Percentiles rank a stretch among this genome's conserved stretches.
phyloP scores from a whole-genome alignment of 2,888 invertebrate species.

The Drosophila colorata region DNA sequence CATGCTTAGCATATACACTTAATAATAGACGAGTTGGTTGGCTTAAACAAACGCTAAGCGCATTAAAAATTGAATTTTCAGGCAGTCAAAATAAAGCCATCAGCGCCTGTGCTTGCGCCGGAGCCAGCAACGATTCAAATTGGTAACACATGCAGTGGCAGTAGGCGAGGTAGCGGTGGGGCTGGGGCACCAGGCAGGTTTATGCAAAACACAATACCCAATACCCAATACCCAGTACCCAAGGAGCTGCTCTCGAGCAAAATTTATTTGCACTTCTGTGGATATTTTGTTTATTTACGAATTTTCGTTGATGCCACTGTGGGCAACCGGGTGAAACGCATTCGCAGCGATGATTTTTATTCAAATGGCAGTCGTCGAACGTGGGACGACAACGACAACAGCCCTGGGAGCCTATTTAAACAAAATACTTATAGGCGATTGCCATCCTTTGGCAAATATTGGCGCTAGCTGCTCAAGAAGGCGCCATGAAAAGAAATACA shows the following conservation, averaged over 20 bases:
- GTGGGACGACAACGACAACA: slow-evolving; percentile 36
- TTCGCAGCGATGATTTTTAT: slow-evolving; percentile 52
- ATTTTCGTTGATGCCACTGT: slow-evolving; percentile 58
- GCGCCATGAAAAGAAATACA: slow-evolving; percentile 33
- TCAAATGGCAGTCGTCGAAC: slow-evolving; percentile 38
- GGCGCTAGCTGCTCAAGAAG: slow-evolving; percentile 44
- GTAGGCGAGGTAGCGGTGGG: too few species aligned
- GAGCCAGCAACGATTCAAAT: neutral
- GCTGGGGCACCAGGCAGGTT: slow-evolving; percentile 11
- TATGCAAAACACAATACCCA: slow-evolving; percentile 16
- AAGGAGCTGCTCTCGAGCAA: slow-evolving; percentile 38
- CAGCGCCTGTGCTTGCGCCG: neutral
- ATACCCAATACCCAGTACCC: slow-evolving; percentile 2
- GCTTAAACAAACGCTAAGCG: slow-evolving; percentile 26
- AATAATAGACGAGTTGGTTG: slow-evolving; percentile 47
- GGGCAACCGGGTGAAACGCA: slow-evolving; percentile 22
- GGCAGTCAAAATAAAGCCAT: slow-evolving; percentile 14
- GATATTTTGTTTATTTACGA: slow-evolving; percentile 78
- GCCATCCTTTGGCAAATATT: slow-evolving; percentile 77
- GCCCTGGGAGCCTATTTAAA: slow-evolving; percentile 72
- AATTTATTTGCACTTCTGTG: slow-evolving; percentile 73
- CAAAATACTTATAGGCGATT: slow-evolving; percentile 74
- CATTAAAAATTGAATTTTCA: slow-evolving; percentile 56
- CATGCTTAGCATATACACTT: slow-evolving; percentile 45
- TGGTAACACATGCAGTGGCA: slow-evolving; percentile 24